Conservation (phyloP, 2,797 vertebrate genomes). For the Lagodon rhomboides region DNA sequence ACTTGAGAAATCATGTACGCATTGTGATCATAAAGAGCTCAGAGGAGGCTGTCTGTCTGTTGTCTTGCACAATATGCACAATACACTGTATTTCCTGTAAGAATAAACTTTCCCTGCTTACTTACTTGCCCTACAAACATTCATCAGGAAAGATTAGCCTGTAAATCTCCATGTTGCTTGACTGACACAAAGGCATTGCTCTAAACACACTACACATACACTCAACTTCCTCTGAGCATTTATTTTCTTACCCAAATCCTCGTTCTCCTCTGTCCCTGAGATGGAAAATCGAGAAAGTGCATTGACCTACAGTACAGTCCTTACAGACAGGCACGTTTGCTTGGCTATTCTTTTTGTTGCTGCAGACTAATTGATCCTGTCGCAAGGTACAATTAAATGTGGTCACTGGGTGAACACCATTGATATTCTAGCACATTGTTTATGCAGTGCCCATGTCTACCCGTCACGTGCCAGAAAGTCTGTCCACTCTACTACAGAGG, state of each 20-base stretch:
- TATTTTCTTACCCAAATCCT: not conserved
- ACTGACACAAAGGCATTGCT: not conserved
- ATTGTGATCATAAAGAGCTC: slow-evolving; percentile 5
- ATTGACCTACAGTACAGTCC: not conserved
- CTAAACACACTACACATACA: not conserved
- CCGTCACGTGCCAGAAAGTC: slow-evolving; percentile 39
- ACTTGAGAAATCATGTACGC: slow-evolving; percentile 30
- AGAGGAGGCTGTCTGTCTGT: not conserved
- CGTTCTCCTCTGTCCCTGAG: not conserved
- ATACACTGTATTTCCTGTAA: slow-evolving; percentile 12
- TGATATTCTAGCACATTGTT: slow-evolving; percentile 39
- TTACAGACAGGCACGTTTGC: not conserved
- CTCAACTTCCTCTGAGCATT: not conserved
- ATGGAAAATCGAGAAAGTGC: slow-evolving; percentile 1
- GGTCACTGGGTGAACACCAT: slow-evolving; percentile 33
- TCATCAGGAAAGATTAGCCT: not conserved
- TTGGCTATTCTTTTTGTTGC: slow-evolving; percentile 5
- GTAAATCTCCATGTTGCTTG: not conserved
- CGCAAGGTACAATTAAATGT: not conserved
- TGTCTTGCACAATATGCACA: slow-evolving; percentile 2
- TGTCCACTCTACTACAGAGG: slow-evolving; percentile 34
- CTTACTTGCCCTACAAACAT: not conserved
- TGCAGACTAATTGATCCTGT: slow-evolving; percentile 7
- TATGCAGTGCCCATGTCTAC: slow-evolving; percentile 25
- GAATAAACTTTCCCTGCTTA: not conserved